phyloP scores from a whole-genome alignment of 2,113 vertebrate genomes.

The Patagioenas fasciata region DNA sequence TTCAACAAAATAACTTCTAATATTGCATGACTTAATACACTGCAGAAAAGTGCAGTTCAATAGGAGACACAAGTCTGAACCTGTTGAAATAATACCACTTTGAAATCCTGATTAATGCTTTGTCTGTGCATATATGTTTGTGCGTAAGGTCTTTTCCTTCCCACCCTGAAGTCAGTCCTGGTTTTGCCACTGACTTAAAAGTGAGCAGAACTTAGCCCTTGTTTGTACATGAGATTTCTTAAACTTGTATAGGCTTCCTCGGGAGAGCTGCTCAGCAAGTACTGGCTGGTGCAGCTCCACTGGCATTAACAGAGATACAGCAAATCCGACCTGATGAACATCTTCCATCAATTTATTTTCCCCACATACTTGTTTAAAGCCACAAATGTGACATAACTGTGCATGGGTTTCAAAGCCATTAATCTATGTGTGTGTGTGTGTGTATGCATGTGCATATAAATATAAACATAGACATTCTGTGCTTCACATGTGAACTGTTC shows the following conservation, averaged over 20 bases:
- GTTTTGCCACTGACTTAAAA: neutral
- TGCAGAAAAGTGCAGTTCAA: neutral
- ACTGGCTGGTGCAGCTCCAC: neutral
- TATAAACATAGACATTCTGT: slow-evolving; percentile 5
- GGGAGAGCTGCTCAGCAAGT: neutral
- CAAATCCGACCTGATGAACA: neutral
- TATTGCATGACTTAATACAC: neutral
- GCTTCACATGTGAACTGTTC: slow-evolving; percentile 38
- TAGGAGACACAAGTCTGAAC: neutral
- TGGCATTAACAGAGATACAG: neutral
- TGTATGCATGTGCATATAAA: neutral
- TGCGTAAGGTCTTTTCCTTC: neutral
- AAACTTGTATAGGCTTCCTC: neutral
- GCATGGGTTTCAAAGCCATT: slow-evolving; percentile 19
- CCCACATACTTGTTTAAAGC: neutral
- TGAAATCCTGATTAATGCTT: neutral
- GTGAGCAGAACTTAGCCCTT: neutral
- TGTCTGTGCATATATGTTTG: neutral
- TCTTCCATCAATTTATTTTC: neutral
- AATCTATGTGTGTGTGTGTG: neutral
- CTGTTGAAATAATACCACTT: neutral
- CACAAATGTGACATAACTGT: neutral
- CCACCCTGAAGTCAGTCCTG: neutral
- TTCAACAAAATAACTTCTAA: neutral
- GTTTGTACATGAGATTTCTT: neutral